Conservation (phyloP, 2,888 invertebrate genomes). For the Biston betularia region DNA sequence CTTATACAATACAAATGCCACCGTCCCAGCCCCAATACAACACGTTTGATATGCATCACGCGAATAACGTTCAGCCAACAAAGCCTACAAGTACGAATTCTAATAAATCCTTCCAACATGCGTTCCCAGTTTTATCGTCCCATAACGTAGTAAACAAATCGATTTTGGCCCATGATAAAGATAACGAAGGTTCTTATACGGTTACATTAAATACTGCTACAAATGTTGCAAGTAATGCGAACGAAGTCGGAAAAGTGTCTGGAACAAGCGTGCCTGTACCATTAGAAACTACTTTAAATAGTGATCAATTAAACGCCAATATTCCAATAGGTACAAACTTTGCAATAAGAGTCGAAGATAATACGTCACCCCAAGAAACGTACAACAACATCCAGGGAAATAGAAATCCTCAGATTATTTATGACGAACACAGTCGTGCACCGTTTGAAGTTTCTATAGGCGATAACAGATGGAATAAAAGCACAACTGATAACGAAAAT, state of each 20-base stretch:
- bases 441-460: slow-evolving; percentile 59
- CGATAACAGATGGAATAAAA: slow-evolving; percentile 77
- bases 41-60: slow-evolving; percentile 49
- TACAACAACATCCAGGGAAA: slow-evolving; percentile 65
- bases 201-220: slow-evolving; percentile 76
- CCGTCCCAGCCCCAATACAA: slow-evolving; percentile 55
- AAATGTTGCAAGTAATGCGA: slow-evolving; percentile 66
- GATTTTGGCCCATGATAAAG: slow-evolving; percentile 53
- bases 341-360: slow-evolving; percentile 80
- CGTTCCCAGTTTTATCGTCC: slow-evolving; percentile 55
- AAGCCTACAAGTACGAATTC: slow-evolving; percentile 37
- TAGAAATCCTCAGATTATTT: slow-evolving; percentile 54
- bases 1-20: slow-evolving; percentile 77
- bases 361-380: slow-evolving; percentile 61
- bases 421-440: slow-evolving; percentile 54
- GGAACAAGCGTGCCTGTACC: slow-evolving; percentile 75
- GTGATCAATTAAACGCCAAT: slow-evolving; percentile 71
- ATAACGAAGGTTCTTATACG: slow-evolving; percentile 68
- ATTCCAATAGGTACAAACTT: slow-evolving; percentile 83
- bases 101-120: slow-evolving; percentile 50
- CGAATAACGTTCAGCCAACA: slow-evolving; percentile 45
- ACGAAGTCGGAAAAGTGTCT: slow-evolving; percentile 64
- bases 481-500: slow-evolving; percentile 49
- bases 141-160: slow-evolving; percentile 64
- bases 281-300: slow-evolving; percentile 61